phyloP scores from a whole-genome alignment of 2,797 vertebrate genomes.

The Hyperoplus immaculatus region DNA sequence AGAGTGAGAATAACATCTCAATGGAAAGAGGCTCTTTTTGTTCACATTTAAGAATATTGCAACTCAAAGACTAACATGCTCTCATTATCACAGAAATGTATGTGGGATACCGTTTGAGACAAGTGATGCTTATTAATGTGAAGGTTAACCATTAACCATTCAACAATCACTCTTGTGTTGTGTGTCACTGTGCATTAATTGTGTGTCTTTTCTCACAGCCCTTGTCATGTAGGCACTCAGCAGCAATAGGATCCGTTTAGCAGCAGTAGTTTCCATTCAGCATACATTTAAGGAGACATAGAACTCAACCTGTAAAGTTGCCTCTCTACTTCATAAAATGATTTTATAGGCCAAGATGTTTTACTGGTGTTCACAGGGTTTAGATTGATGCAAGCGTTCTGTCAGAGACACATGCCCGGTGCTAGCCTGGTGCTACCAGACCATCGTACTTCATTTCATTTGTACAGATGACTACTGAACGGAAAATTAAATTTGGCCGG shows the following conservation, averaged over 20 bases:
- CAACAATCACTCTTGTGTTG: neutral
- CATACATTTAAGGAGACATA: constrained; percentile 60
- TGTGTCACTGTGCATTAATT: no score
- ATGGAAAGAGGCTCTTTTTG: neutral
- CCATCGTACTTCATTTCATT: no score
- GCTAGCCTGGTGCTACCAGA: no score
- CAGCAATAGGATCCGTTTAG: constrained; percentile 22
- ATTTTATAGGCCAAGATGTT: constrained; percentile 83
- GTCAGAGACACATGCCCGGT: constrained; percentile 66
- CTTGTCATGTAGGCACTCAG: constrained; percentile 33
- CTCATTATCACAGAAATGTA: neutral
- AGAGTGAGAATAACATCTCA: constrained; percentile 45
- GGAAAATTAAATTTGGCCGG: no score
- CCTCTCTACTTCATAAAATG: constrained; percentile 87
- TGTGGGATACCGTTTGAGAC: neutral
- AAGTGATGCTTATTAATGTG: constrained; percentile 1
- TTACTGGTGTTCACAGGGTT: constrained; percentile 88
- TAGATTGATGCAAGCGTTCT: constrained; percentile 72
- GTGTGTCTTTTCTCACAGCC: constrained; percentile 26
- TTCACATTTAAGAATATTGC: neutral
- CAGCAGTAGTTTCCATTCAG: no score
- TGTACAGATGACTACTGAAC: no score
- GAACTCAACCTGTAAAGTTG: constrained; percentile 80
- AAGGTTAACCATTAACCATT: constrained; percentile 1
- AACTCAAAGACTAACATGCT: neutral